Evolutionary conservation across 2,888 invertebrate species (phyloP).

Genomic region (Spodoptera exigua): DNA sequence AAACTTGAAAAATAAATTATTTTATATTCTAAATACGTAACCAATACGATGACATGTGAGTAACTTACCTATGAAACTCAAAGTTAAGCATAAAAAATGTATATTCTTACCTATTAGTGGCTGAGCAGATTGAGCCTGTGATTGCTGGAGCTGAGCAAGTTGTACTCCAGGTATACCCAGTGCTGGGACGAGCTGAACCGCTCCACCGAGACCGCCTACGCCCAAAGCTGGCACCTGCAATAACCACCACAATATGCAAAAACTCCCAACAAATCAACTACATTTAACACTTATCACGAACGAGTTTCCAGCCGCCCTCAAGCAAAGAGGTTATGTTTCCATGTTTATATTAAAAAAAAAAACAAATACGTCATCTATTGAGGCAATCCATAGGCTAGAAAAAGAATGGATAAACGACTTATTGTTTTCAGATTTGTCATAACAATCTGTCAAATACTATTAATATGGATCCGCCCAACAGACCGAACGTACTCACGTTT

Average conservation of each 20-base stretch:
- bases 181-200: conserved; percentile 94
- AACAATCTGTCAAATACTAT: conserved; percentile 26
- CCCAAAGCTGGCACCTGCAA: conserved; percentile 90
- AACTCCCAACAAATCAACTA: conserved; percentile 1
- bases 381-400: conserved; percentile 3
- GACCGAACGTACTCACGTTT: neutral
- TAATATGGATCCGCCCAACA: conserved; percentile 25
- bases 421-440: conserved; percentile 9
- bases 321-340: conserved; percentile 31
- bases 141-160: conserved; percentile 79
- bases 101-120: conserved; percentile 76
- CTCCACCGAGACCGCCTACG: conserved; percentile 93
- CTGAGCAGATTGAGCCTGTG: conserved; percentile 72
- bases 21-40: too few species aligned
- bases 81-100: conserved; percentile 15
- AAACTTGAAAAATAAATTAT: too few species aligned
- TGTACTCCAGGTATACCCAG: conserved; percentile 88
- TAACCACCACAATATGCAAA: conserved; percentile 1
- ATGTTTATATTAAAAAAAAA: conserved; percentile 6
- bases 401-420: conserved; percentile 3
- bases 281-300: conserved; percentile 16
- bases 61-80: conserved; percentile 2
- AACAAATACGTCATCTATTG: conserved; percentile 7
- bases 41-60: too few species aligned
- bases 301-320: conserved; percentile 29